Conservation (phyloP, 2,797 vertebrate species). For the Megaceryle alcyon region DNA sequence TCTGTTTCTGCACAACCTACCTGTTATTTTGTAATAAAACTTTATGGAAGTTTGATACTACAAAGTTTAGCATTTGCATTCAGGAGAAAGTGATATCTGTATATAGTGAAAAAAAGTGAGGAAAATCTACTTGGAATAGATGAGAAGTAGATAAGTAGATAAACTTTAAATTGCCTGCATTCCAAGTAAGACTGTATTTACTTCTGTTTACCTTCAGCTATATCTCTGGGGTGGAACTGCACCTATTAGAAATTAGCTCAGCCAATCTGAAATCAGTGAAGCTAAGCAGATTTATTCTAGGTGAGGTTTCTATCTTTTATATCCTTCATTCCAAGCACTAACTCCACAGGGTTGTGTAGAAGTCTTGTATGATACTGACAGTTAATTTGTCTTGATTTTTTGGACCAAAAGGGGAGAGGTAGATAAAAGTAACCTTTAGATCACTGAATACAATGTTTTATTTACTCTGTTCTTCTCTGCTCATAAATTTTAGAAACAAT, state of each 20-base stretch:
- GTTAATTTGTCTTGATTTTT: background rate
- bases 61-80: background rate
- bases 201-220: background rate
- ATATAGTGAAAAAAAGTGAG: background rate
- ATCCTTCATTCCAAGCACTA: background rate
- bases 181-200: background rate
- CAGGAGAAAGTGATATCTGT: background rate
- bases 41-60: background rate
- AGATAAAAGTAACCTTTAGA: background rate
- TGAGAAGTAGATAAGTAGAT: background rate
- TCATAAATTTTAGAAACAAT: background rate
- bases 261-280: constrained; percentile 10
- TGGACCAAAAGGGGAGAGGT: background rate
- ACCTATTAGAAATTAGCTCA: background rate
- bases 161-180: background rate
- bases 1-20: background rate
- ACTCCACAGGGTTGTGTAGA: background rate
- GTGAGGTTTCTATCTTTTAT: background rate
- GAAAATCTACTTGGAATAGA: background rate
- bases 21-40: background rate
- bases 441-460: background rate
- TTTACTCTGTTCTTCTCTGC: background rate
- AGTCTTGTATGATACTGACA: background rate
- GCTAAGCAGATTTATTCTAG: background rate
- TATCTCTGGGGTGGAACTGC: background rate